phyloP scores from a whole-genome alignment of 2,797 vertebrate genomes.

The Amniataba percoides region DNA sequence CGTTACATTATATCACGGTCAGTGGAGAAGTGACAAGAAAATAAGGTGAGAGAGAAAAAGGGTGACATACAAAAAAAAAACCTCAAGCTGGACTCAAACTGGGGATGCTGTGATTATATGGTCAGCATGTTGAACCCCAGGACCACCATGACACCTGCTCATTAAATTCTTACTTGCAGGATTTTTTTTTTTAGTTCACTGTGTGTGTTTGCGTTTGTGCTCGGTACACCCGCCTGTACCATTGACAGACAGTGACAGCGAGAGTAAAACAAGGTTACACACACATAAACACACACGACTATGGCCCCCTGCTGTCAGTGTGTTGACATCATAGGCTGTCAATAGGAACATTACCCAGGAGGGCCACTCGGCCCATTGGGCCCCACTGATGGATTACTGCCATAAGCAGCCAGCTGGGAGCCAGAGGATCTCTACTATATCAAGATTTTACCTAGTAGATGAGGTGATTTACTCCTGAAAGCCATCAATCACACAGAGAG shows the following conservation, averaged over 20 bases:
- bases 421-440: constrained; percentile 78
- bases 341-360: constrained; percentile 85
- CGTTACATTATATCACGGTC: not conserved
- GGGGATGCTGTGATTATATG: not conserved
- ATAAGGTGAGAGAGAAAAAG: not conserved
- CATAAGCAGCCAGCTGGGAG: constrained; percentile 82
- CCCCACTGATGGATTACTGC: constrained; percentile 83
- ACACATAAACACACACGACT: constrained; percentile 42
- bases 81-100: not conserved
- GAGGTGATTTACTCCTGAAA: constrained; percentile 83
- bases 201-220: constrained; percentile 28
- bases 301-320: constrained; percentile 68
- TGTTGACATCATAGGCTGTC: constrained; percentile 82
- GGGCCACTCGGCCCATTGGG: constrained; percentile 80
- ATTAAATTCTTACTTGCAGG: constrained; percentile 6
- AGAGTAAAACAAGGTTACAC: constrained; percentile 57
- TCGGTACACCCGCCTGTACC: constrained; percentile 35
- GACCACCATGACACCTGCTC: constrained; percentile 12
- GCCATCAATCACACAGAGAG: constrained; percentile 77
- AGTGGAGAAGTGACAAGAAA: not conserved
- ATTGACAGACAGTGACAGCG: constrained; percentile 35
- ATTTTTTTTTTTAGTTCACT: not conserved
- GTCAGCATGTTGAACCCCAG: not conserved
- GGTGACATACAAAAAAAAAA: not conserved
- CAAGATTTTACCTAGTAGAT: constrained; percentile 83